Base-by-base conservation (phyloP, 1,140 invertebrate species). In the Pachyrhynchus sulphureomaculatus region DNA sequence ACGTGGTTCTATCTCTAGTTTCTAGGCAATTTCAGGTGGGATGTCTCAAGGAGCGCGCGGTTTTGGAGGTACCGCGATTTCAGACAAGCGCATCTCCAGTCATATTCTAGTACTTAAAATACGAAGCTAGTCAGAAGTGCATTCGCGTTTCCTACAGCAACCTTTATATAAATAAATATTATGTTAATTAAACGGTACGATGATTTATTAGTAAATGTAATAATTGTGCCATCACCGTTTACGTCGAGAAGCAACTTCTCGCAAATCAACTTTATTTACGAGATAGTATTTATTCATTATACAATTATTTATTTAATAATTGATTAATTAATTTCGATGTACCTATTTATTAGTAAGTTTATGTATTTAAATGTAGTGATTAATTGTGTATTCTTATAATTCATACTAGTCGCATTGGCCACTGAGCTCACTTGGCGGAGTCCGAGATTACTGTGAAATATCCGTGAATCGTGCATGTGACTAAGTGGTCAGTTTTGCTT, bases 101-200 rank as follows among this genome's bases (percentile, higher is more conserved):
- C 48, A 29, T 51, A 42, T 60, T 66, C 54, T 72, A 74, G 72
- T 74, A 74, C 71, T 74, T 74, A 74, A 66, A 69, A 71, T 75
- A 73, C 74, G 74, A 75, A 74, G 71, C 74, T 76, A 76, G 74
- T 76, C 74, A 76, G 67, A 74, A 71, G 70, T 72, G 73, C 69
- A 71, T 70, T 68, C 67, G 67, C 71, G 67, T 73, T 74, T 73
- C 71, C 73, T 72, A 72, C 68, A 72, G 68, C 66, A 71, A 63
- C 47, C 8, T 29, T 9, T 71, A 61, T 59, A 69, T 68, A 64
- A 69, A 42, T 49, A 47, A 68, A 49, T 49, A 15, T 39, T 12
- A 39, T 39, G 15, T 44, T 45, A 21, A 34, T 42, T 47, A 24
- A 58, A 70, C 53, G 67, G 65, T 71, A 56, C 65, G 63, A 69